phyloP scores from a whole-genome alignment of 2,113 vertebrate species.

The Prunella himalayana region DNA sequence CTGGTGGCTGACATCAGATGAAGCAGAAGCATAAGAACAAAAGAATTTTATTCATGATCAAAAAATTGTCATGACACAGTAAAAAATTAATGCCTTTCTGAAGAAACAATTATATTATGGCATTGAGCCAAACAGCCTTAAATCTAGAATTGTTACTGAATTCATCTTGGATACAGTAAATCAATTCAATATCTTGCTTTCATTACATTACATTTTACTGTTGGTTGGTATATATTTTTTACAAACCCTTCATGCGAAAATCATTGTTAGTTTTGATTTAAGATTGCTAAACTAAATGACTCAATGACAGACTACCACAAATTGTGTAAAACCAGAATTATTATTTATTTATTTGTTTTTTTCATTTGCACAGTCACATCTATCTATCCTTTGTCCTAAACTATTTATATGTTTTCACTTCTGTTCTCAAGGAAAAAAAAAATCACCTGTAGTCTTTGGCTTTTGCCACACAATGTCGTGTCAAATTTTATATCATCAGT shows the following conservation, averaged over 20 bases:
- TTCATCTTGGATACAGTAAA: neutral
- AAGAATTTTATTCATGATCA: neutral
- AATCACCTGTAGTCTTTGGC: neutral
- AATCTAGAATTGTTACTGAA: neutral
- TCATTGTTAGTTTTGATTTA: neutral
- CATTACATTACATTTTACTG: neutral
- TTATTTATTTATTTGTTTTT: neutral
- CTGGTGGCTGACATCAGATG: neutral
- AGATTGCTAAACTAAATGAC: neutral
- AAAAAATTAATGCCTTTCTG: neutral
- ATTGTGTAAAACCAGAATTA: neutral
- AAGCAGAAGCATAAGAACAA: neutral
- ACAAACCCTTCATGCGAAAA: neutral
- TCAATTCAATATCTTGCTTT: neutral
- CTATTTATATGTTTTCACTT: neutral
- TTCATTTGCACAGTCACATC: neutral
- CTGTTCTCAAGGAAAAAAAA: neutral
- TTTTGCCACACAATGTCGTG: neutral
- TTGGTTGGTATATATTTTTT: neutral
- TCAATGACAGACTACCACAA: neutral
- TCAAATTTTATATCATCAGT: neutral
- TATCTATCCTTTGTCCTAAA: neutral
- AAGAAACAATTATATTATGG: neutral
- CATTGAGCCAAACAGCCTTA: neutral
- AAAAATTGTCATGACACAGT: neutral